Evolutionary conservation across 2,113 vertebrate species (phyloP).

Genomic region (cat (Felis catus)): DNA sequence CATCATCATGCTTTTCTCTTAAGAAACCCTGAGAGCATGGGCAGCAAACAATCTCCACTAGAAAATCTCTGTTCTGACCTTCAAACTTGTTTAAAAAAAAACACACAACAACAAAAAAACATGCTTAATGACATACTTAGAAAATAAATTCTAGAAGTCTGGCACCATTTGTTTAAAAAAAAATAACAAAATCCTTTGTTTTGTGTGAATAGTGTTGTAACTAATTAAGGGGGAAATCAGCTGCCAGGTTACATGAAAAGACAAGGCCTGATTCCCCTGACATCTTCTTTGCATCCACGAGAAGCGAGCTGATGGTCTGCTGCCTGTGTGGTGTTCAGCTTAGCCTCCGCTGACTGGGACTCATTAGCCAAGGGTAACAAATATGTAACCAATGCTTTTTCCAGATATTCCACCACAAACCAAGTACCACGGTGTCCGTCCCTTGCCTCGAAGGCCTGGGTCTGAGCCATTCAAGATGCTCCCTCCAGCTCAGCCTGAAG

Average conservation of each 20-base stretch:
- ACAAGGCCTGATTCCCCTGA: conserved; percentile 22
- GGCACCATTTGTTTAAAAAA: conserved; percentile 17
- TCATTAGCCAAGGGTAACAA: conserved; percentile 78
- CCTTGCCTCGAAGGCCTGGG: conserved; percentile 56
- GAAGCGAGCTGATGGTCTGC: conserved; percentile 75
- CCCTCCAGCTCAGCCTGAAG: conserved; percentile 34
- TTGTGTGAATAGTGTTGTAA: conserved; percentile 19
- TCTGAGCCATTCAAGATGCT: conserved; percentile 56
- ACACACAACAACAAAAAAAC: not conserved
- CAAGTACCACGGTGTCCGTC: conserved; percentile 34
- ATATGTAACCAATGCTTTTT: conserved; percentile 75
- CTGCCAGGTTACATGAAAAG: conserved; percentile 65
- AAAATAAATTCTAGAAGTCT: conserved; percentile 48
- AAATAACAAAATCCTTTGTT: conserved; percentile 61
- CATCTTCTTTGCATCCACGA: conserved; percentile 51
- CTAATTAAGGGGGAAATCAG: conserved; percentile 63
- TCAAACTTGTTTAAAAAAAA: not conserved
- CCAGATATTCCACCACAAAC: conserved; percentile 73
- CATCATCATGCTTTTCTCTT: not conserved
- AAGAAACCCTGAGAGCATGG: not conserved
- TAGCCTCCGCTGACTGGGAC: conserved; percentile 59
- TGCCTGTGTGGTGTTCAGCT: conserved; percentile 72
- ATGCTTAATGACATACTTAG: conserved; percentile 7
- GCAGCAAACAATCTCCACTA: not conserved
- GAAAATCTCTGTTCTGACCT: conserved; percentile 30